Conservation (phyloP, 2,113 vertebrate genomes). For the Crotalus horridus region DNA sequence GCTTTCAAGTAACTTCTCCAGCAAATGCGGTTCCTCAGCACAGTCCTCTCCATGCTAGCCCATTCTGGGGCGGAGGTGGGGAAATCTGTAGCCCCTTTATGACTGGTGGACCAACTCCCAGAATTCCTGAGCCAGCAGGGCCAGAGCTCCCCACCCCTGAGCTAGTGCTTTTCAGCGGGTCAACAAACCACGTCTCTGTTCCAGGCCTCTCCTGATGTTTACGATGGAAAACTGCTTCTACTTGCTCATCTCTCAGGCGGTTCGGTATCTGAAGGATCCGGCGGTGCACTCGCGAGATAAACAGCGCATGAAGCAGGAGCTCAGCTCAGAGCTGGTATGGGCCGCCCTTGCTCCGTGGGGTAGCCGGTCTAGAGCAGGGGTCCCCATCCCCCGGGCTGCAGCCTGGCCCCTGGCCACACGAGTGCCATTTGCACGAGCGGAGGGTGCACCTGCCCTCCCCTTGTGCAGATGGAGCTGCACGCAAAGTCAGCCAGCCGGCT, state of each 20-base stretch:
- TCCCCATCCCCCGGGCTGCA: no score
- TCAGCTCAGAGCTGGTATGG: slow-evolving; percentile 93
- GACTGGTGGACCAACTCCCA: not conserved
- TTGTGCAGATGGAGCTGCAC: no score
- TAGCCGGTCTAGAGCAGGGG: no score
- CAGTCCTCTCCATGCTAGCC: not conserved
- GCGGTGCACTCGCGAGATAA: slow-evolving; percentile 86
- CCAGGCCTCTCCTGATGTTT: slow-evolving; percentile 92
- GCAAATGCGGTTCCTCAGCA: not conserved
- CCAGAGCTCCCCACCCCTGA: not conserved
- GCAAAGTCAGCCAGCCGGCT: no score
- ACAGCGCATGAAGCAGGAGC: slow-evolving; percentile 96
- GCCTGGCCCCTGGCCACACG: no score
- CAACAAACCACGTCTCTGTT: not conserved
- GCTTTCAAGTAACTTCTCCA: not conserved
- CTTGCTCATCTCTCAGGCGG: slow-evolving; percentile 92
- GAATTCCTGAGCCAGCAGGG: not conserved
- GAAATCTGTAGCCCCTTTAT: no score
- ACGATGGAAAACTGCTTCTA: slow-evolving; percentile 99
- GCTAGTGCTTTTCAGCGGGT: no score
- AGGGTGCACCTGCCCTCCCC: no score
- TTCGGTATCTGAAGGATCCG: slow-evolving; percentile 88
- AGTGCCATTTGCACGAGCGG: no score
- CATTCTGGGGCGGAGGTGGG: not conserved
- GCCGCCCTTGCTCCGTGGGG: not conserved